Evolutionary conservation across 2,797 vertebrate species (phyloP).

Genomic region (Urocyon cinereoargenteus): DNA sequence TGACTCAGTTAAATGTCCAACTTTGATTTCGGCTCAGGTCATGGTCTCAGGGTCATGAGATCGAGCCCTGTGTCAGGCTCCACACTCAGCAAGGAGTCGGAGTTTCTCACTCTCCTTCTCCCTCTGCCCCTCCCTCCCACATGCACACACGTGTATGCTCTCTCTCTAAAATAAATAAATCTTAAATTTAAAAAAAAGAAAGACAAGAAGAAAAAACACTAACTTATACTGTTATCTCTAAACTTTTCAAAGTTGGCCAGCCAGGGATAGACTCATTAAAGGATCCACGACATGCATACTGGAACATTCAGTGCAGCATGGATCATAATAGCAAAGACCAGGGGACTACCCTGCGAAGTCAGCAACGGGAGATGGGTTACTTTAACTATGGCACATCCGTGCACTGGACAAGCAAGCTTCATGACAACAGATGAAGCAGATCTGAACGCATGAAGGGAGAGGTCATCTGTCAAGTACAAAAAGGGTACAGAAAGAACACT

Average conservation of each 20-base stretch:
- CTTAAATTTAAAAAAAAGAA: too few species aligned
- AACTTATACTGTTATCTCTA: background rate
- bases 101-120: too few species aligned
- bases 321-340: background rate
- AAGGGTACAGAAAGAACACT: background rate
- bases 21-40: too few species aligned
- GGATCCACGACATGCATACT: fast-evolving
- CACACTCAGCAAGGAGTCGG: too few species aligned
- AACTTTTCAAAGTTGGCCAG: background rate
- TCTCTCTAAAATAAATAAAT: too few species aligned
- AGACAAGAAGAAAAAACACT: too few species aligned
- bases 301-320: background rate
- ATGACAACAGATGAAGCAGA: background rate
- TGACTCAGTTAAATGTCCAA: too few species aligned
- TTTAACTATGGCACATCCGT: fast-evolving
- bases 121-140: too few species aligned
- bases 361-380: background rate
- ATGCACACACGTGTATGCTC: too few species aligned
- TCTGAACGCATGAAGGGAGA: background rate
- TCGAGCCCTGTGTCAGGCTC: too few species aligned
- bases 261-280: background rate
- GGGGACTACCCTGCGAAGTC: background rate
- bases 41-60: too few species aligned
- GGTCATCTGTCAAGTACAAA: background rate
- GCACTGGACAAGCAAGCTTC: fast-evolving